Evolutionary conservation across 2,888 invertebrate genomes (phyloP).

Genomic region (Catonia carolina): DNA sequence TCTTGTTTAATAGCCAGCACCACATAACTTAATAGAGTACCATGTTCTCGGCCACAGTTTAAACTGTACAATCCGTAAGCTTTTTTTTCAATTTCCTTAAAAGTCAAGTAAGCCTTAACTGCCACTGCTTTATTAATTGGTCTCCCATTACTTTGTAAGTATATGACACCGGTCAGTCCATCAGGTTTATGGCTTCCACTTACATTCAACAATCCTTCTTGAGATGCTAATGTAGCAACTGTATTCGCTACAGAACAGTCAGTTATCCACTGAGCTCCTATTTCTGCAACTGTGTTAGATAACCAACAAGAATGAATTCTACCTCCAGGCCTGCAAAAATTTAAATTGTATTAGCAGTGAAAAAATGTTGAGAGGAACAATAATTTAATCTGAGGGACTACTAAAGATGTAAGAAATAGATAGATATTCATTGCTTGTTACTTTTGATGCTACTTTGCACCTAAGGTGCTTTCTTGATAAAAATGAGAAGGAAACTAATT

Average conservation of each 20-base stretch:
- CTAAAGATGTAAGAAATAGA: too few species aligned
- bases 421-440: too few species aligned
- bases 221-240: slow-evolving; percentile 60
- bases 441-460: too few species aligned
- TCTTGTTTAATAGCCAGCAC: slow-evolving; percentile 59
- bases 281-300: slow-evolving; percentile 67
- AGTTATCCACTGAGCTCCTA: slow-evolving; percentile 68
- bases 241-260: slow-evolving; percentile 66
- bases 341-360: too few species aligned
- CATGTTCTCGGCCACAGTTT: slow-evolving; percentile 56
- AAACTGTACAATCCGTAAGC: slow-evolving; percentile 55
- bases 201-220: slow-evolving; percentile 54
- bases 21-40: slow-evolving; percentile 57
- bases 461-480: too few species aligned
- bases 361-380: too few species aligned
- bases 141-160: slow-evolving; percentile 63
- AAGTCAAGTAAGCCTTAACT: slow-evolving; percentile 58
- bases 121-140: slow-evolving; percentile 59
- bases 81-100: slow-evolving; percentile 60
- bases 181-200: slow-evolving; percentile 43
- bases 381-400: too few species aligned
- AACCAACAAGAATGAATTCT: slow-evolving; percentile 71
- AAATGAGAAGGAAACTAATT: too few species aligned
- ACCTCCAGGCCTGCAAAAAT: slow-evolving; percentile 59
- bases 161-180: slow-evolving; percentile 50